phyloP scores from a whole-genome alignment of 2,113 vertebrate species.

The Gymnogyps californianus region DNA sequence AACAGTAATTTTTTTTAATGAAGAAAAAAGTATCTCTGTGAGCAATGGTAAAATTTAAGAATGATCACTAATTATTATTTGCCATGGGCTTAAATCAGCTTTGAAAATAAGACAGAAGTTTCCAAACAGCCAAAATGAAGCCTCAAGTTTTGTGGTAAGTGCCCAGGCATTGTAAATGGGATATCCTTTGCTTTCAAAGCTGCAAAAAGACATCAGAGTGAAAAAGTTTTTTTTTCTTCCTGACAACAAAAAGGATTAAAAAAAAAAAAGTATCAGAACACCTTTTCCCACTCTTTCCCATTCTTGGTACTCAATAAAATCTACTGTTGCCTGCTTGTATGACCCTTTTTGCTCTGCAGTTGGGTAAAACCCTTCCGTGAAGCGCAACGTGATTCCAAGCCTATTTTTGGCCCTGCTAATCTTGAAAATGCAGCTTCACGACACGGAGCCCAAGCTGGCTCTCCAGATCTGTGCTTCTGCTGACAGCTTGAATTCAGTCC shows the following conservation, averaged over 20 bases:
- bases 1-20: neutral
- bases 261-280: neutral
- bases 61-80: neutral
- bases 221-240: neutral
- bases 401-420: slow-evolving; percentile 43
- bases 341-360: neutral
- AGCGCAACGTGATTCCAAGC: neutral
- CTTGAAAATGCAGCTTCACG: neutral
- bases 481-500: neutral
- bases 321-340: neutral
- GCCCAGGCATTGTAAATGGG: neutral
- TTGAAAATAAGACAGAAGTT: neutral
- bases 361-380: neutral
- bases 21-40: neutral
- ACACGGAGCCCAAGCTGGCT: neutral
- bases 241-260: neutral
- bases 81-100: neutral
- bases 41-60: neutral
- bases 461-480: neutral
- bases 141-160: neutral
- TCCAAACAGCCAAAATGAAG: neutral
- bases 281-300: neutral
- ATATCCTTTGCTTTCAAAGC: neutral
- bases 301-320: neutral
- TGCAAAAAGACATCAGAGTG: neutral